Percentiles rank a stretch among this genome's conserved stretches.
These are phyloP conservation scores for Stictonetta naevosa DNA, from an alignment of 2,113 vertebrate genomes.

Conservation along the genomic window DNA sequence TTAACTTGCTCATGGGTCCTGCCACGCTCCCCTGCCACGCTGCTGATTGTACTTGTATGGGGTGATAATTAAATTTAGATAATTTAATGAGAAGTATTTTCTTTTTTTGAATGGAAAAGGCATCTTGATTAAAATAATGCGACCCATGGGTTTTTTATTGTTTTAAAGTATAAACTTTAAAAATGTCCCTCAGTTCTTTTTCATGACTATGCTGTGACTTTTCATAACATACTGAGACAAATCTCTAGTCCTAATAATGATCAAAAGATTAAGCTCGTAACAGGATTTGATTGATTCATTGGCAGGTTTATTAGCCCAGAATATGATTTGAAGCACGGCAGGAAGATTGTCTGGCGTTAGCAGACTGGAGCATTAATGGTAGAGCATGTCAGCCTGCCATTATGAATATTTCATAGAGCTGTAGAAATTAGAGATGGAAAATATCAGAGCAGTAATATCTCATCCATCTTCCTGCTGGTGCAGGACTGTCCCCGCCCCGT, in stretches of 20 bases:
- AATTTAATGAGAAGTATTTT: constrained; percentile 1
- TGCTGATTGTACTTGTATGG: background rate
- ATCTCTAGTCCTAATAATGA: constrained; percentile 15
- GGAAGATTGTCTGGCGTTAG: background rate
- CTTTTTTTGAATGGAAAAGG: background rate
- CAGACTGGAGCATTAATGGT: background rate
- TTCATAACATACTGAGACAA: background rate
- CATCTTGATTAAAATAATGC: background rate
- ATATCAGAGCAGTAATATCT: constrained; percentile 24
- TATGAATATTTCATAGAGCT: constrained; percentile 54
- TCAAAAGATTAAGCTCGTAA: constrained; percentile 28
- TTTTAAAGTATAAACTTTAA: background rate
- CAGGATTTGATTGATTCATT: constrained; percentile 52
- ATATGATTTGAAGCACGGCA: background rate
- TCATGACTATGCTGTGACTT: background rate
- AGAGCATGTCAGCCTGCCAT: background rate
- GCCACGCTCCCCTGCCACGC: fast-evolving
- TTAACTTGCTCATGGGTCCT: background rate
- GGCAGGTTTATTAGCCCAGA: constrained; percentile 45
- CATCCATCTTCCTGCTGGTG: constrained; percentile 24
- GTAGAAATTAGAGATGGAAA: constrained; percentile 36
- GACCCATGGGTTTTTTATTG: background rate
- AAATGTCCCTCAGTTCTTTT: background rate
- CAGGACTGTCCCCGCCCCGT: background rate
- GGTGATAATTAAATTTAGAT: background rate